These are phyloP conservation scores for Meteorus sp. DNA, from an alignment of 1,140 invertebrate genomes.

Conservation along the genomic window DNA sequence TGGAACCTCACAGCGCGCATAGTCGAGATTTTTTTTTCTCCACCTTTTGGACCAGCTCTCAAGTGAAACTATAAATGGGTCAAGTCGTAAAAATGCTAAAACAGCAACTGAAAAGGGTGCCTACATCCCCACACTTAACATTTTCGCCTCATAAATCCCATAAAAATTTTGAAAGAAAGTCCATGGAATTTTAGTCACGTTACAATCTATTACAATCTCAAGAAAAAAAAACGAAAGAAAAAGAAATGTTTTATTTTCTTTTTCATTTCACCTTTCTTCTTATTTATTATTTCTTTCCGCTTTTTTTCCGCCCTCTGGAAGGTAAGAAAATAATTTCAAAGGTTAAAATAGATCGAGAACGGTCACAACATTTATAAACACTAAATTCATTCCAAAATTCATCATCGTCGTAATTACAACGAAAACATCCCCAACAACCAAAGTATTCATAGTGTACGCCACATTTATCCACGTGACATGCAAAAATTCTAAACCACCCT, in stretches of 20 bases:
- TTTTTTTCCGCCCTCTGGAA: neutral
- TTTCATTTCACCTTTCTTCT: too few relatives aligned
- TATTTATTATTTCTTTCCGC: too few relatives aligned
- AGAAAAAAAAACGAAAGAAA: neutral
- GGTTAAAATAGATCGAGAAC: constrained; percentile 8
- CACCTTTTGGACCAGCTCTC: neutral
- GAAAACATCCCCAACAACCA: neutral
- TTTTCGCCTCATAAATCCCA: constrained; percentile 18
- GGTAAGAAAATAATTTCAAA: neutral
- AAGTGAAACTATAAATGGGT: constrained; percentile 20
- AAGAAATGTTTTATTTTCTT: constrained; percentile 15
- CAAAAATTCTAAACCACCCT: constrained; percentile 57
- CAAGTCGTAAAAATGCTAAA: constrained; percentile 28
- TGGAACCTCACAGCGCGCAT: too few relatives aligned
- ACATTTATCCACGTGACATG: constrained; percentile 58
- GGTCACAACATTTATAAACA: neutral
- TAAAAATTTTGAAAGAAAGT: constrained; percentile 13
- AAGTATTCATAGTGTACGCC: constrained; percentile 38
- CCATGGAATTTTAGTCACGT: constrained; percentile 19
- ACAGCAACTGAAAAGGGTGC: neutral
- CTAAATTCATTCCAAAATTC: neutral
- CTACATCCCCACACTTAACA: constrained; percentile 1
- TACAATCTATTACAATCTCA: constrained; percentile 13
- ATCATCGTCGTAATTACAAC: too few relatives aligned
- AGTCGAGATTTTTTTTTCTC: too few relatives aligned